phyloP scores from a whole-genome alignment of 1,140 invertebrate genomes.

The Hycleus cichorii region DNA sequence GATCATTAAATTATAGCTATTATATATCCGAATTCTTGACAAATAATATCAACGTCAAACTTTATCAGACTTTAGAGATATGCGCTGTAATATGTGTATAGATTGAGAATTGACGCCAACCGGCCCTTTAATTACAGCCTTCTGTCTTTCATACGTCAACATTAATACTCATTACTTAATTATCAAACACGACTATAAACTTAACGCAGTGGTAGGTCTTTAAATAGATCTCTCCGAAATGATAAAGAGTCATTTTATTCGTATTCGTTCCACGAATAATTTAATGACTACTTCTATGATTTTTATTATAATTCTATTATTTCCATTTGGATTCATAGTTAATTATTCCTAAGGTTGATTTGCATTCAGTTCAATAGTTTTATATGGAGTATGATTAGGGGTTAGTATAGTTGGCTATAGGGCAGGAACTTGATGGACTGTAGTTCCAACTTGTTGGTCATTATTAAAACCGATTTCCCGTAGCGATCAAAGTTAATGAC shows the following conservation, averaged over 20 bases:
- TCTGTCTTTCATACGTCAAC: constrained; percentile 5
- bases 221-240: no score
- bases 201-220: no score
- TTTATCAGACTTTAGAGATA: constrained; percentile 1
- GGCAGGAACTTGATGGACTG: not conserved
- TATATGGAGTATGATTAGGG: no score
- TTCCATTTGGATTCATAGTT: no score
- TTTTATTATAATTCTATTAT: no score
- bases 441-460: constrained; percentile 9
- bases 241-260: no score
- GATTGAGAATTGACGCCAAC: not conserved
- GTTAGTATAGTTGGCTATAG: not conserved
- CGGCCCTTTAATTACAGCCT: constrained; percentile 8
- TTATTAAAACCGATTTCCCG: constrained; percentile 6
- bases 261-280: not conserved
- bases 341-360: no score
- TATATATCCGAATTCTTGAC: constrained; percentile 16
- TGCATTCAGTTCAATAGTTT: no score
- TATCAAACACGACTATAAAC: no score
- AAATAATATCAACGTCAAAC: constrained; percentile 20
- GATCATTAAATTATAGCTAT: constrained; percentile 26
- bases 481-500: constrained; percentile 10
- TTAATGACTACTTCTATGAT: not conserved
- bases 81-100: no score
- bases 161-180: not conserved